Evolutionary conservation across 1,140 invertebrate species (phyloP).

Genomic region (Diabrotica undecimpunctata): DNA sequence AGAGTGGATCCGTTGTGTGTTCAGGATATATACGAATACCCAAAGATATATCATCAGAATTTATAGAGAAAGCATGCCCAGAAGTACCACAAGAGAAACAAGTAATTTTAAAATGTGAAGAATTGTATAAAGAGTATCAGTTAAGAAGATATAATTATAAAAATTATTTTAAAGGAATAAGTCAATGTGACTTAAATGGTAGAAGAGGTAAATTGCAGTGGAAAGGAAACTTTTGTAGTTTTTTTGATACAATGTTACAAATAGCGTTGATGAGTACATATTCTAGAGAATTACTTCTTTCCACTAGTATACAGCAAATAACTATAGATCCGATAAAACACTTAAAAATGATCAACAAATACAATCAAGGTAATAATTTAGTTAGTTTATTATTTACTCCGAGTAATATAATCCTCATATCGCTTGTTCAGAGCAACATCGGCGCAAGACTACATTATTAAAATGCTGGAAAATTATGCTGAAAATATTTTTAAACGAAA

Average conservation of each 20-base stretch:
- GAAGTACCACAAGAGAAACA: slow-evolving; percentile 46
- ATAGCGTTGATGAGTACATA: slow-evolving; percentile 75
- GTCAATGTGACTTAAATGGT: slow-evolving; percentile 62
- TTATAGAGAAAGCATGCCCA: slow-evolving; percentile 49
- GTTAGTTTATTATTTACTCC: no score
- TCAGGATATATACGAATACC: slow-evolving; percentile 68
- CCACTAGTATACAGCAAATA: slow-evolving; percentile 76
- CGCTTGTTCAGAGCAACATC: no score
- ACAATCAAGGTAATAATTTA: no score
- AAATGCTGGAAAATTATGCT: no score
- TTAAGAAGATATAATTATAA: slow-evolving; percentile 90
- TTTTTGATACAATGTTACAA: slow-evolving; percentile 91
- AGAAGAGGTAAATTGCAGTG: slow-evolving; percentile 67
- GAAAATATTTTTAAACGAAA: no score
- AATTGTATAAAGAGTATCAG: slow-evolving; percentile 90
- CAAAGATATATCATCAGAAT: slow-evolving; percentile 59
- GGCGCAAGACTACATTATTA: no score
- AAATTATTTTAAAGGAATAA: slow-evolving; percentile 80
- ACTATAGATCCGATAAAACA: slow-evolving; percentile 76
- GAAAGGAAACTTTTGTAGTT: slow-evolving; percentile 87
- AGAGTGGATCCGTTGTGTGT: slow-evolving; percentile 78
- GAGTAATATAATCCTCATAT: no score
- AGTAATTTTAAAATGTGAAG: slow-evolving; percentile 63
- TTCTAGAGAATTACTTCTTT: slow-evolving; percentile 74
- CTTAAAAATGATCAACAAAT: slow-evolving; percentile 46